Conservation (phyloP, 2,888 invertebrate genomes). For the Plusia festucae region DNA sequence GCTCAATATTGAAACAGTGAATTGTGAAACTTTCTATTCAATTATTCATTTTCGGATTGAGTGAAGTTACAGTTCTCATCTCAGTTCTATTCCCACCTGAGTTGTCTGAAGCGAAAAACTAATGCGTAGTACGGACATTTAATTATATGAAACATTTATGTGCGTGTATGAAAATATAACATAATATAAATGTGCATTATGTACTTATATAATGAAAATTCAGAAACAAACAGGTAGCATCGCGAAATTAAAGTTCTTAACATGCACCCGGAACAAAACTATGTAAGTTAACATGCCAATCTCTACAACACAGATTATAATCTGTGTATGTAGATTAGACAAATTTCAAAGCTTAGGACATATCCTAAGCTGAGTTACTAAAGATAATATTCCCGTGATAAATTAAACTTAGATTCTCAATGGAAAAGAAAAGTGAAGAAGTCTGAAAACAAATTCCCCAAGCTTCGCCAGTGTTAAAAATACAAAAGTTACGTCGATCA, state of each 20-base stretch:
- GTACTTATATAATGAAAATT: too few relatives aligned
- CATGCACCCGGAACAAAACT: too few relatives aligned
- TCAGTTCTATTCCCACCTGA: background rate
- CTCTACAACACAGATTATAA: too few relatives aligned
- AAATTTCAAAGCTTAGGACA: too few relatives aligned
- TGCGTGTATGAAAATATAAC: too few relatives aligned
- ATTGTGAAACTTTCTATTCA: conserved; percentile 43
- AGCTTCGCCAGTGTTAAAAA: background rate
- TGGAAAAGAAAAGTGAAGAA: background rate
- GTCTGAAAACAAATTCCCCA: background rate
- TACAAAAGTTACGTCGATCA: background rate
- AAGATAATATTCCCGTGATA: background rate
- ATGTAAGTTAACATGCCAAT: too few relatives aligned
- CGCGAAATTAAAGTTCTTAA: too few relatives aligned
- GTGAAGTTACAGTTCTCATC: background rate
- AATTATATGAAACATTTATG: too few relatives aligned
- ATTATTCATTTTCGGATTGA: conserved; percentile 43
- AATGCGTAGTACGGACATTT: background rate
- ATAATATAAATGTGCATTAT: too few relatives aligned
- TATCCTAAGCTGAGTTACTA: too few relatives aligned
- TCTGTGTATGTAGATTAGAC: too few relatives aligned
- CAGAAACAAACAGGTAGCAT: too few relatives aligned
- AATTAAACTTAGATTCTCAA: background rate
- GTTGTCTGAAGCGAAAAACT: background rate
- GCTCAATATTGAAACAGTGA: conserved; percentile 49